Evolutionary conservation across 2,113 vertebrate genomes (phyloP), one percentile per base, ranked within the genome.

Genomic region (Ammodytes marinus): DNA sequence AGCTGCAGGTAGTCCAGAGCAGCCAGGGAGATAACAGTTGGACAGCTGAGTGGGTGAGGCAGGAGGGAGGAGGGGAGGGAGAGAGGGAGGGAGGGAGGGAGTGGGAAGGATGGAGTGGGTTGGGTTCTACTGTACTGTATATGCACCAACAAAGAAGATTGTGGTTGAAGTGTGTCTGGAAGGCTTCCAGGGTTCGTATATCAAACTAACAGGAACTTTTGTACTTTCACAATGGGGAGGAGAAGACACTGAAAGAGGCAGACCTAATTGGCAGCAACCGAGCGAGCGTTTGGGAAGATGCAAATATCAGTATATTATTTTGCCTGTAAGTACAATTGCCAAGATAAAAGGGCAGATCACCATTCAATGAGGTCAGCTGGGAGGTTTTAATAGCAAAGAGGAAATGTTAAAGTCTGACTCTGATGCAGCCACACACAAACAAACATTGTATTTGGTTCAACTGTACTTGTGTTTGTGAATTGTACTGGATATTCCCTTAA

Each of bases 21-120:
- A 57, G 39, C 40, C 75, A 77, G 84, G 71, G 50, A 39, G 80
- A 58, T 42, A 43, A 61, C 14, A 66, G 69, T 8, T 63, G 70
- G 57, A 72, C 65, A 79, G 79, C 27, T 75, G 2, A 42, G 87
- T 17, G 83, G 55, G 69, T 53, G 80, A 71, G 59, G 84, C 72
- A 75, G 42, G 55, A 53, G 69, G 64, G 80, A n/a, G 17, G 88
- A 70, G 46, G 65, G 87, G 88, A 35, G 43, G 35, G 40, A 45
- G 19, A 58, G 88, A 88, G 60, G 15, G 66, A 73, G 91, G 73
- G 89, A 91, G 89, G 43, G 82, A 73, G 42, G 64, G 47, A 52
- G 69, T 27, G 65, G n/a, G 74, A 73, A 68, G 27, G 69, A 53
- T 76, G 59, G n/a, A 58, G 58, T 17, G 60, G 83, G 77, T 17